A percentile compares a stretch with the other conserved stretches of the same genome.
Conservation (phyloP, 1,140 invertebrate species). For the Gerris buenoi region DNA sequence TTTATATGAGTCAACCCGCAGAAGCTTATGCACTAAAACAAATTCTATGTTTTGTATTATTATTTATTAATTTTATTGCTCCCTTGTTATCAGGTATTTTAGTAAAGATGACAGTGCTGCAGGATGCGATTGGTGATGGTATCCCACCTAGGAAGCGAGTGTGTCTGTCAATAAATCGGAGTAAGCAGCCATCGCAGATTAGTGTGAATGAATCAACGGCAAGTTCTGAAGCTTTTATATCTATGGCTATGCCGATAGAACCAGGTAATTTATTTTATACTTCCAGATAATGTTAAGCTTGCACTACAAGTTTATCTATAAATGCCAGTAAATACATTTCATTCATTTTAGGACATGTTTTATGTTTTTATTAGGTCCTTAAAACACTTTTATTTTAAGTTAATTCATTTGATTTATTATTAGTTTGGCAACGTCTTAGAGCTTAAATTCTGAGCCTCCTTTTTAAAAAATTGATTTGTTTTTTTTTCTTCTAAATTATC, state of each 20-base stretch:
- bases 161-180: constrained; percentile 17
- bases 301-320: background rate
- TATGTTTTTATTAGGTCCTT: background rate
- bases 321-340: background rate
- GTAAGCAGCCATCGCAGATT: background rate
- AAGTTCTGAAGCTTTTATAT: background rate
- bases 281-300: background rate
- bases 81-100: no score
- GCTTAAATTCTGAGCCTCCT: background rate
- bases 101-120: constrained; percentile 23
- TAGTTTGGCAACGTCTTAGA: background rate
- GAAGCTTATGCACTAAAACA: background rate
- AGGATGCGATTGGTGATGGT: constrained; percentile 17
- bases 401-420: background rate
- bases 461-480: no score
- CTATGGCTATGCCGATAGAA: constrained; percentile 19
- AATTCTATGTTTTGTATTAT: background rate
- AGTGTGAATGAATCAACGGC: constrained; percentile 10
- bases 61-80: no score
- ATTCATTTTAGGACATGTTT: background rate
- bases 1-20: background rate
- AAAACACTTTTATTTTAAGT: background rate
- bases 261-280: constrained; percentile 10
- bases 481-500: no score
- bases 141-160: constrained; percentile 19